Evolutionary conservation across 2,113 vertebrate genomes (phyloP), one percentile per base, ranked within the genome.

Genomic region (Xerus inauris): DNA sequence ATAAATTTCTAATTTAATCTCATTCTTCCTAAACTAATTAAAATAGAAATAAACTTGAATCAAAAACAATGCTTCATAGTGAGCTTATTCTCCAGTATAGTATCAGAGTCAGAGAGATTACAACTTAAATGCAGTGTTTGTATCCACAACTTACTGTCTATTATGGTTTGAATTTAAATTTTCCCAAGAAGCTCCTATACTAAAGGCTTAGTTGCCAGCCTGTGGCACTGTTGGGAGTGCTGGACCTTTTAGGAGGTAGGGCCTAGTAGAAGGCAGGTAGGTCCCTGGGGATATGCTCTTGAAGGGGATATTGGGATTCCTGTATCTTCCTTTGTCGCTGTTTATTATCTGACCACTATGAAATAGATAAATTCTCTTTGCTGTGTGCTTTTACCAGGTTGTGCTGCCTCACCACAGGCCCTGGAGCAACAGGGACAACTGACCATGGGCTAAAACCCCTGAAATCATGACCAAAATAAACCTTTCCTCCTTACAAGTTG

Each of bases 11-110:
- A 76, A 19, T 47, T 51, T 54, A 71, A 65, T 89, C 32, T 80
- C 13, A 24, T n/a, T 79, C 26, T 97, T 71, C 45, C n/a, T 88
- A 89, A 73, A 19, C 22, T 71, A 82, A 67, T 73, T 71, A 87
- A 94, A n/a, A 40, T 76, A 40, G 11, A 88, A 40, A 5, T 71
- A n/a, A 93, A 8, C 45, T 87, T 49, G n/a, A 90, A 71, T 94
- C 12, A 85, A 76, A 94, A 76, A 40, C n/a, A 73, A 45, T 30
- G 14, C 42, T 51, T 28, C 10, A 24, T 40, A 69, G 35, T 49
- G 83, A 75, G 20, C 4, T 81, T 62, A 84, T 42, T 62, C 5
- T 3, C 19, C 6, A 24, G 1, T 45, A n/a, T 47, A 35, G 30
- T 76, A 30, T 45, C 57, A 65, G 65, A 89, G 8, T 51, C 42